These are phyloP conservation scores for Heliconius sara DNA, from an alignment of 2,888 invertebrate genomes.

Conservation along the genomic window DNA sequence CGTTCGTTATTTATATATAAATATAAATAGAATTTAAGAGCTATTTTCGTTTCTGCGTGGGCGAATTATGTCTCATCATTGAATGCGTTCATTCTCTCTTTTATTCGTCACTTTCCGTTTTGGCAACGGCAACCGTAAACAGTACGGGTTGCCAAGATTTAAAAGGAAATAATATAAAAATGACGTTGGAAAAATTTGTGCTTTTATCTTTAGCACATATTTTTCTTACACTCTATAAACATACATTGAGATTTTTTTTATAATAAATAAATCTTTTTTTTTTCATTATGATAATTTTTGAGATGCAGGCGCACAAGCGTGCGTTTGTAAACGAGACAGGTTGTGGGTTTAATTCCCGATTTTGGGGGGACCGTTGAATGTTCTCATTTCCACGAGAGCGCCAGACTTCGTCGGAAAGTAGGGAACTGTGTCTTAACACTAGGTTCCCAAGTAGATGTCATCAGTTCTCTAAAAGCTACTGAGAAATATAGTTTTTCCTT, in stretches of 20 bases:
- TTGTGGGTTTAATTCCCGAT: too few relatives aligned
- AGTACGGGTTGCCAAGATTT: slow-evolving; percentile 43
- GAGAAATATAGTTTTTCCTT: not conserved
- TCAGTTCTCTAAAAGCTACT: not conserved
- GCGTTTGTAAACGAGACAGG: too few relatives aligned
- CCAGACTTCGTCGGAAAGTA: too few relatives aligned
- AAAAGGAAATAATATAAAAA: slow-evolving; percentile 31
- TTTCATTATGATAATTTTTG: too few relatives aligned
- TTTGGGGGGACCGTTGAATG: too few relatives aligned
- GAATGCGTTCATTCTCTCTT: slow-evolving; percentile 58
- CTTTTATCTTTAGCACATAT: not conserved
- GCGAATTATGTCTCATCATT: slow-evolving; percentile 61
- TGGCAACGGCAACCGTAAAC: slow-evolving; percentile 60
- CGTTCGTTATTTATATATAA: not conserved
- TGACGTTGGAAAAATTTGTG: not conserved
- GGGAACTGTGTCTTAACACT: too few relatives aligned
- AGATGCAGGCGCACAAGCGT: too few relatives aligned
- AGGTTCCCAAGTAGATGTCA: slow-evolving; percentile 7
- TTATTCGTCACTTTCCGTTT: slow-evolving; percentile 64
- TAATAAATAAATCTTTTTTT: too few relatives aligned
- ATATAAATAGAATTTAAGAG: slow-evolving; percentile 46
- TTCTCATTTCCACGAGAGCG: too few relatives aligned
- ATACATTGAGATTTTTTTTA: not conserved
- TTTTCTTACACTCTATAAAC: not conserved
- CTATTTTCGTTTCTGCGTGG: slow-evolving; percentile 68